Conservation (phyloP, 2,888 invertebrate species). For the Euphydryas editha region DNA sequence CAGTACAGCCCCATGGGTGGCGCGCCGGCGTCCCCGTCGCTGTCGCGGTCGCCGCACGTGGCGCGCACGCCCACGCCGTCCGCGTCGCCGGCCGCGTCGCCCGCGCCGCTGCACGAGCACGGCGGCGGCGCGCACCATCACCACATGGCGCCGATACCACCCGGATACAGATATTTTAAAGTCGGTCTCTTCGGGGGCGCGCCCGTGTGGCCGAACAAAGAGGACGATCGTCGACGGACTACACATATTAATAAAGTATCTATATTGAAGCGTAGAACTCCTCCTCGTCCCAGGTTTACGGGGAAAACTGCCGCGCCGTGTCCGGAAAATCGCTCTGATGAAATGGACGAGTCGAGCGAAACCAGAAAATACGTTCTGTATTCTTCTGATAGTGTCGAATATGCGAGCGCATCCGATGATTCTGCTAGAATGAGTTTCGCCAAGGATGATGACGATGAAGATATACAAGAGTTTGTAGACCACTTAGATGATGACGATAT, state of each 20-base stretch:
- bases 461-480: conserved; percentile 65
- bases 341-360: conserved; percentile 72
- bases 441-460: conserved; percentile 66
- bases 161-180: conserved; percentile 84
- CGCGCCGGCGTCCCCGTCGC: conserved; percentile 83
- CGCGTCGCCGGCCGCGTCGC: conserved; percentile 73
- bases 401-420: conserved; percentile 82
- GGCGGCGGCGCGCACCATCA: conserved; percentile 71
- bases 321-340: conserved; percentile 45
- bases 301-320: conserved; percentile 61
- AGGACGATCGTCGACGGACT: conserved; percentile 65
- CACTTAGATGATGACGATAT: conserved; percentile 84
- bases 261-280: conserved; percentile 84
- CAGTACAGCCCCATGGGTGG: conserved; percentile 80
- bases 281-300: conserved; percentile 78
- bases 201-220: conserved; percentile 85
- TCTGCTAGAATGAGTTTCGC: conserved; percentile 66
- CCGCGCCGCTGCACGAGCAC: conserved; percentile 60
- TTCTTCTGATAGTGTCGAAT: conserved; percentile 85
- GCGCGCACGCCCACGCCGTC: conserved; percentile 74
- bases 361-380: conserved; percentile 86
- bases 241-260: conserved; percentile 81
- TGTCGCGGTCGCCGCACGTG: conserved; percentile 83
- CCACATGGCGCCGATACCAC: conserved; percentile 81
- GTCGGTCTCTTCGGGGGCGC: conserved; percentile 86